Conservation (phyloP, 2,113 vertebrate species). For the Sardina pilchardus region DNA sequence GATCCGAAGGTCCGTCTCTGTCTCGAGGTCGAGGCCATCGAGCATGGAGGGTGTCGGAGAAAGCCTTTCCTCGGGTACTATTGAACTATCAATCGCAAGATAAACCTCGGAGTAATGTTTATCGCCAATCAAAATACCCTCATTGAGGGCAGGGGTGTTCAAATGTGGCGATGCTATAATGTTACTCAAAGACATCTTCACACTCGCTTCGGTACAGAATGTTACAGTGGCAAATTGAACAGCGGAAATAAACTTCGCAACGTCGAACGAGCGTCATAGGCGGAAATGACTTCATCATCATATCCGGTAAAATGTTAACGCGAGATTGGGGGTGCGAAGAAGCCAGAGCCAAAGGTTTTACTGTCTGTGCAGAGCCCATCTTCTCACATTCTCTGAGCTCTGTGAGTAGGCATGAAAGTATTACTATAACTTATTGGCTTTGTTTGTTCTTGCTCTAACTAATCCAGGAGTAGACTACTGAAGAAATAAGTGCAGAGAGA, state of each 20-base stretch:
- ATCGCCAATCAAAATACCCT: constrained; percentile 93
- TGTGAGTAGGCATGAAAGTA: too few relatives aligned
- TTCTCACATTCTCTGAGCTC: too few relatives aligned
- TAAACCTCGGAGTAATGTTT: constrained; percentile 91
- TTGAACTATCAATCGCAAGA: constrained; percentile 91
- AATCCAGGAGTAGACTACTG: too few relatives aligned
- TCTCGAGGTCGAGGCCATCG: constrained; percentile 89
- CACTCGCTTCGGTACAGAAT: background rate
- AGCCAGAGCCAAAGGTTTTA: too few relatives aligned
- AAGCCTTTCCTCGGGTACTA: constrained; percentile 92
- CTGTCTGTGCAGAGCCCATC: too few relatives aligned
- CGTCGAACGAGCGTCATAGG: background rate
- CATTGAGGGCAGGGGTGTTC: constrained; percentile 19
- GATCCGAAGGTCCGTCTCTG: constrained; percentile 93
- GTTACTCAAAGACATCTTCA: background rate
- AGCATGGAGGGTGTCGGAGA: constrained; percentile 94
- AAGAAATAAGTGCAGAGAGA: too few relatives aligned
- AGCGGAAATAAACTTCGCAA: background rate
- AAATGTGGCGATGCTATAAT: background rate
- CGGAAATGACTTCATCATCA: background rate
- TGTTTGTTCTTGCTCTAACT: too few relatives aligned
- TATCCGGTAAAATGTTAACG: background rate
- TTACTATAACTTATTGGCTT: too few relatives aligned
- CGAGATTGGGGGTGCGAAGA: background rate
- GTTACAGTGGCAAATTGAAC: background rate